Evolutionary conservation across 2,113 vertebrate genomes (phyloP).

Genomic region (Cavia aperea): DNA sequence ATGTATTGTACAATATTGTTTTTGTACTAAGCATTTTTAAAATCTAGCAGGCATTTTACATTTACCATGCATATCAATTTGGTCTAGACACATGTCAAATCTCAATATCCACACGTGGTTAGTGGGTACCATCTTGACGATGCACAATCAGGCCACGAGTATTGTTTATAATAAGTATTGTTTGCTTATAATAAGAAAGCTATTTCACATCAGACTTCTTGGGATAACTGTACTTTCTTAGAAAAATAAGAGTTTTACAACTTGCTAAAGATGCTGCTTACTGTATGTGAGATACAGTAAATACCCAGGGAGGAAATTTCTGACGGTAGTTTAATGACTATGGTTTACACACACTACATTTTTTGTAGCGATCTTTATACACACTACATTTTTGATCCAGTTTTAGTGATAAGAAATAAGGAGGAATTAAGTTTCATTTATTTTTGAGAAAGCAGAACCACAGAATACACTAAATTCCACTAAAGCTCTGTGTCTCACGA

Average conservation of each 20-base stretch:
- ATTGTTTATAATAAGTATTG: background rate
- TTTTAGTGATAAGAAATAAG: background rate
- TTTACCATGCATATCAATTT: background rate
- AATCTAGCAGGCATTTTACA: background rate
- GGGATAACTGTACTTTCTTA: constrained; percentile 18
- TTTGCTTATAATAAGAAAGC: background rate
- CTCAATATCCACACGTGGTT: background rate
- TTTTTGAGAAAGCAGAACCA: background rate
- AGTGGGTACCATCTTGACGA: background rate
- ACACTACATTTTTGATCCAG: background rate
- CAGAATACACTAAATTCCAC: background rate
- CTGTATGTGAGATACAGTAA: constrained; percentile 10
- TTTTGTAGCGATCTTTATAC: background rate
- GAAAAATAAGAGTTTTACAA: constrained; percentile 22
- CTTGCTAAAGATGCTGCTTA: background rate
- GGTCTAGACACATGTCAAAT: background rate
- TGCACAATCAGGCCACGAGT: background rate
- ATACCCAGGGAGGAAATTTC: background rate
- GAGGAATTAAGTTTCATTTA: background rate
- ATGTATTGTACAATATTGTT: background rate
- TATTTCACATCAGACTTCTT: constrained; percentile 23
- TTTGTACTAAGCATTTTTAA: background rate
- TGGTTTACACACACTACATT: background rate
- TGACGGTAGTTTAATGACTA: background rate
- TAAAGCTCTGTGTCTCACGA: background rate